Evolutionary conservation across 2,888 invertebrate species (phyloP).

Genomic region (Clusia tigrina): DNA sequence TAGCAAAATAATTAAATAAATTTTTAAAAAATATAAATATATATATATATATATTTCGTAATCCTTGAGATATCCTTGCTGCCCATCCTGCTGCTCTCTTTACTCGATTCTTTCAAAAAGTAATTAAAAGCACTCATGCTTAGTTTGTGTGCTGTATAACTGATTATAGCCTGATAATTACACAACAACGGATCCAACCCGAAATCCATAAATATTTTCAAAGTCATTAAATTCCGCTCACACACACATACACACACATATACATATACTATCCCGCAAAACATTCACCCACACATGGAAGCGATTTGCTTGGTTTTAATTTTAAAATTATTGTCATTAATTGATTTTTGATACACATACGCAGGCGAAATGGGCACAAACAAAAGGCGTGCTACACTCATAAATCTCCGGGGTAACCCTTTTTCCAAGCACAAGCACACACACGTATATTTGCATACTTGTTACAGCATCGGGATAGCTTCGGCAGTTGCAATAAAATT

Average conservation of each 20-base stretch:
- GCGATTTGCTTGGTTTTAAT: slow-evolving; percentile 52
- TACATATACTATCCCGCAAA: slow-evolving; percentile 48
- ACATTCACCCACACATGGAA: neutral
- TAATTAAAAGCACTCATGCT: slow-evolving; percentile 44
- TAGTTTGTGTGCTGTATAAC: slow-evolving; percentile 23
- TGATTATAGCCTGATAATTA: slow-evolving; percentile 40
- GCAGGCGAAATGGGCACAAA: slow-evolving; percentile 18
- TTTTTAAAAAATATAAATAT: no score
- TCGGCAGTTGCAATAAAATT: slow-evolving; percentile 32
- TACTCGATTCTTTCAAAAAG: slow-evolving; percentile 55
- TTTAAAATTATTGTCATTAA: slow-evolving; percentile 60
- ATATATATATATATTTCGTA: no score
- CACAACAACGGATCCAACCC: slow-evolving; percentile 35
- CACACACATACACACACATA: no score
- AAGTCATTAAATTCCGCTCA: slow-evolving; percentile 59
- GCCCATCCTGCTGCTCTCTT: no score
- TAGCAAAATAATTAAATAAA: no score
- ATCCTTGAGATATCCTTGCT: no score
- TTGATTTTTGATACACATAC: slow-evolving; percentile 45
- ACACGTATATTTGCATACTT: no score
- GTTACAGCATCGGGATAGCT: neutral
- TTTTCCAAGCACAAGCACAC: neutral
- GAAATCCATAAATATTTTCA: slow-evolving; percentile 56
- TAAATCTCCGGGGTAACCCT: slow-evolving; percentile 2
- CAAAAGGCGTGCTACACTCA: slow-evolving; percentile 12